Conservation (phyloP, 2,888 invertebrate species). For the Stenichneumon culpator region DNA sequence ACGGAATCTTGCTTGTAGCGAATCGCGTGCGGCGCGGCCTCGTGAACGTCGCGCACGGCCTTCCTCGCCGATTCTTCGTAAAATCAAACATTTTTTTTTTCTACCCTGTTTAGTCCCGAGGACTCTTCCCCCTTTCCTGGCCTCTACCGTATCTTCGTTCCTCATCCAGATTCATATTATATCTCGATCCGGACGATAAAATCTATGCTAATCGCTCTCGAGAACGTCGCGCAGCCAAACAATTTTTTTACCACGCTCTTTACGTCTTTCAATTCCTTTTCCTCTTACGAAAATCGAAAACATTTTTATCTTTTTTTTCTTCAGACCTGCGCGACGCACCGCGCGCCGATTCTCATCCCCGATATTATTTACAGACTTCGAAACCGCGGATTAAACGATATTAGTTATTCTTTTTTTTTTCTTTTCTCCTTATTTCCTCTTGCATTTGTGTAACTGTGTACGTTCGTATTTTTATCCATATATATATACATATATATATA, state of each 20-base stretch:
- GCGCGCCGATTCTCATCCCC: not conserved
- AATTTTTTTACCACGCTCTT: not conserved
- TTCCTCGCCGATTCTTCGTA: conserved; percentile 32
- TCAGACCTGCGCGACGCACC: conserved; percentile 5
- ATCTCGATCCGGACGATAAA: conserved; percentile 29
- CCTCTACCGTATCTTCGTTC: not conserved
- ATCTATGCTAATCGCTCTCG: conserved; percentile 39
- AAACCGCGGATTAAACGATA: conserved; percentile 33
- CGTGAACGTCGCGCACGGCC: conserved; percentile 33
- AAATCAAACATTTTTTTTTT: conserved; percentile 47
- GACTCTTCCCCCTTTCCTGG: conserved; percentile 67
- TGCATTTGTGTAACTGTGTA: conserved; percentile 37
- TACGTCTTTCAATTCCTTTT: not conserved
- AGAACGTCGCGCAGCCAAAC: not conserved
- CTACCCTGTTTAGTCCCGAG: conserved; percentile 82
- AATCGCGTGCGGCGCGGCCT: conserved; percentile 36
- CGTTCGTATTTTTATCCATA: conserved; percentile 32
- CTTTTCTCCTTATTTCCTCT: not conserved
- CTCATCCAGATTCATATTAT: conserved; percentile 23
- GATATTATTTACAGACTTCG: conserved; percentile 35
- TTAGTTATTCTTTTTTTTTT: not conserved
- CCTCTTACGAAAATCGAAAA: not conserved
- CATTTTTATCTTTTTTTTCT: not conserved
- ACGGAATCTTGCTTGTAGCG: conserved; percentile 63
- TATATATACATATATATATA: conserved; percentile 7